Percentiles rank a stretch among this genome's conserved stretches.
Evolutionary conservation across 1,140 invertebrate genomes (phyloP).

Genomic region (Acromyrmex echinatior): DNA sequence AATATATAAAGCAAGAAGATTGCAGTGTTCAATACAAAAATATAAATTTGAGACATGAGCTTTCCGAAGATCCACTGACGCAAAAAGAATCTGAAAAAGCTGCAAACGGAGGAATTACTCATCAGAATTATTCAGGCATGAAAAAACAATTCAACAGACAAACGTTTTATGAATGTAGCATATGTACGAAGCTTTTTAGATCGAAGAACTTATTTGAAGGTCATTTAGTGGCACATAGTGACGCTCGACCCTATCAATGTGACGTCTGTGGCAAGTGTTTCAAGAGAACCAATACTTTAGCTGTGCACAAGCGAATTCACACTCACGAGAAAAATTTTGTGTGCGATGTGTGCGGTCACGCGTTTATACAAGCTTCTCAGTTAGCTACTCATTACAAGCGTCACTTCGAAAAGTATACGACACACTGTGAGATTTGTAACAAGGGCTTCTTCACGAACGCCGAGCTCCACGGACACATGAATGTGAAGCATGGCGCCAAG

Average conservation of each 20-base stretch:
- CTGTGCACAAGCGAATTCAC: constrained; percentile 82
- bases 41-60: neutral
- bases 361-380: constrained; percentile 83
- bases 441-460: constrained; percentile 85
- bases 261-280: constrained; percentile 85
- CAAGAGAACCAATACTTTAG: constrained; percentile 84
- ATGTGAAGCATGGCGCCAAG: constrained; percentile 80
- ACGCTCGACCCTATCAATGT: constrained; percentile 86
- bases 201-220: constrained; percentile 86
- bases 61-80: neutral
- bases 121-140: neutral
- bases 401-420: constrained; percentile 83
- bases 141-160: constrained; percentile 17
- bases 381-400: constrained; percentile 82
- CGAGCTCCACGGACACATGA: constrained; percentile 82
- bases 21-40: neutral
- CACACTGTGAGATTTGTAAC: constrained; percentile 83
- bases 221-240: constrained; percentile 85
- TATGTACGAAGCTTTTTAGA: constrained; percentile 85
- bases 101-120: neutral
- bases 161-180: constrained; percentile 82
- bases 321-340: constrained; percentile 80
- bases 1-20: constrained; percentile 6
- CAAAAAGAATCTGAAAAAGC: constrained; percentile 8
- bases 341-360: constrained; percentile 84